Evolutionary conservation across 2,888 invertebrate species (phyloP).

Genomic region (Conchocele bisecta): DNA sequence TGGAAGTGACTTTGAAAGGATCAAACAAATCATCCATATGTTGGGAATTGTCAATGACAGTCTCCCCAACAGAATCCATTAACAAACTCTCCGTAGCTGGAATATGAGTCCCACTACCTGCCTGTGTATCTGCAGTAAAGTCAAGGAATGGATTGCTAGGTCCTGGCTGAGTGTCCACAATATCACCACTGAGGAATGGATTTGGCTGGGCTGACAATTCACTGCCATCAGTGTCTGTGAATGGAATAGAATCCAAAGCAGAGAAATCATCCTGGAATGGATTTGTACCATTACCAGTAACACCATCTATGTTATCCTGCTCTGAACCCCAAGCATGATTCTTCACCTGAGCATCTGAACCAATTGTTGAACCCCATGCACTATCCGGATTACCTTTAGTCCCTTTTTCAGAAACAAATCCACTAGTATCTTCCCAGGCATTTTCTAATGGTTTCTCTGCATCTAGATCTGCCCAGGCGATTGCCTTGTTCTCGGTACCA

Average conservation of each 20-base stretch:
- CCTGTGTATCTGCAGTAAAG: conserved; percentile 1
- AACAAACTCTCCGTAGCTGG: conserved; percentile 53
- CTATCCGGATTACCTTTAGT: conserved; percentile 32
- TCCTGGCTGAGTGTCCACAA: no score
- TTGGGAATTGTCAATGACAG: conserved; percentile 15
- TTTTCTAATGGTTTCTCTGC: conserved; percentile 8
- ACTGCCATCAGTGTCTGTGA: conserved; percentile 16
- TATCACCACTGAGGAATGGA: conserved; percentile 46
- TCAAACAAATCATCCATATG: conserved; percentile 63
- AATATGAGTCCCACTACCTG: background rate
- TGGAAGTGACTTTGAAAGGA: conserved; percentile 61
- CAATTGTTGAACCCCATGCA: conserved; percentile 30
- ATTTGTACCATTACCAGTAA: conserved; percentile 48
- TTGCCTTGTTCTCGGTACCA: background rate
- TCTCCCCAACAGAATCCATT: conserved; percentile 42
- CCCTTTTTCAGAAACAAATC: conserved; percentile 23
- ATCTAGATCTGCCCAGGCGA: conserved; percentile 27
- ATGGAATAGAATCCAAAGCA: conserved; percentile 60
- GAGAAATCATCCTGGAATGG: conserved; percentile 77
- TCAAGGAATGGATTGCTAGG: conserved; percentile 68
- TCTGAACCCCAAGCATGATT: conserved; percentile 51
- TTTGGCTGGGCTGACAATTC: no score
- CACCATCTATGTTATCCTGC: conserved; percentile 28
- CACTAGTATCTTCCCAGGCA: conserved; percentile 5
- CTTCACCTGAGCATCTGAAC: conserved; percentile 11